phyloP scores from a whole-genome alignment of 1,140 invertebrate species.

The Phenacoccus solenopsis region DNA sequence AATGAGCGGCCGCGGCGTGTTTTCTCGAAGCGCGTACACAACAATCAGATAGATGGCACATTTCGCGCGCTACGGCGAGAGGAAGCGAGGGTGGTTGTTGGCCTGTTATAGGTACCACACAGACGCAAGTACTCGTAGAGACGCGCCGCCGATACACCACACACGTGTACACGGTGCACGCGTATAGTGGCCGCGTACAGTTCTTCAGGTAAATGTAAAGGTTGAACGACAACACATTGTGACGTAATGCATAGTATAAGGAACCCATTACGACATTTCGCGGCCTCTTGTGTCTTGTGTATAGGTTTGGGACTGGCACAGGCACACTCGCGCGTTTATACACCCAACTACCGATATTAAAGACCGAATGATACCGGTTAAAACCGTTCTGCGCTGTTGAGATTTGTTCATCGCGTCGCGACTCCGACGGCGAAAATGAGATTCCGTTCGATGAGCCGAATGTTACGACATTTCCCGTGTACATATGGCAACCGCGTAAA shows the following conservation, averaged over 20 bases:
- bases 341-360: neutral
- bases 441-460: neutral
- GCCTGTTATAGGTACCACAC: neutral
- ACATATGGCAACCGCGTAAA: neutral
- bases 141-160: too few species aligned
- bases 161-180: too few species aligned
- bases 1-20: neutral
- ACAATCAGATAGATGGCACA: neutral
- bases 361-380: conserved; percentile 1
- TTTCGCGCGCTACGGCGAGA: neutral
- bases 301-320: too few species aligned
- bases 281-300: neutral
- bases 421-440: neutral
- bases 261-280: conserved; percentile 1
- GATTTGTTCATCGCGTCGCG: neutral
- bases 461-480: neutral
- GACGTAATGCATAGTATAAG: conserved; percentile 1
- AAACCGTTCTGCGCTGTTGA: neutral
- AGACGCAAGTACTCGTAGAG: too few species aligned
- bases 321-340: neutral
- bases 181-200: too few species aligned
- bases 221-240: conserved; percentile 1
- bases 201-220: conserved; percentile 1
- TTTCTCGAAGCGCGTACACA: neutral
- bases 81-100: neutral